Conservation (phyloP, 2,113 vertebrate genomes). For the Scopus umbretta region DNA sequence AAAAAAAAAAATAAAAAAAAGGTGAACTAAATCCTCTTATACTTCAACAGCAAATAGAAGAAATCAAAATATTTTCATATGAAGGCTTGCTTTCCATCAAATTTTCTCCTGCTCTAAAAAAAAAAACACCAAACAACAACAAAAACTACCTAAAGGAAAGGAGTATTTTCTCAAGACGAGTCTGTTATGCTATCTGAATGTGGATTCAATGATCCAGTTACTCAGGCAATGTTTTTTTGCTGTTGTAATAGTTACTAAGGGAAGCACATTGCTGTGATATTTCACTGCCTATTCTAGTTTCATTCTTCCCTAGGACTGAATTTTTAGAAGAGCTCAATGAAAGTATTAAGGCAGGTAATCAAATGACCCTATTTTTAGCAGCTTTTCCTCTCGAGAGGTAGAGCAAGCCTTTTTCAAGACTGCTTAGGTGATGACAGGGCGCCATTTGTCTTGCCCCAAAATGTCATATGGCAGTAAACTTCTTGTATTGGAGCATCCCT, state of each 20-base stretch:
- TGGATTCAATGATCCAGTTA: not conserved
- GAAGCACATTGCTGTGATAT: not conserved
- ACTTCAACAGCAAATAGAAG: not conserved
- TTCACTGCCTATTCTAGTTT: not conserved
- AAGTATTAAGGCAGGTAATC: not conserved
- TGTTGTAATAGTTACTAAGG: not conserved
- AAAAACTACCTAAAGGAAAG: not conserved
- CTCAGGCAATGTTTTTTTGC: not conserved
- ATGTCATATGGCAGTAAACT: not conserved
- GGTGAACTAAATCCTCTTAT: not conserved
- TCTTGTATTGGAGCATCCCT: too few relatives aligned
- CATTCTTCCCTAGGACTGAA: not conserved
- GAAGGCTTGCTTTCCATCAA: not conserved
- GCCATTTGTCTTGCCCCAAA: not conserved
- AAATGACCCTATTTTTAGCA: not conserved
- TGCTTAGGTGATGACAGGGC: not conserved
- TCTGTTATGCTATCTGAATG: not conserved
- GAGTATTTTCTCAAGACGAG: not conserved
- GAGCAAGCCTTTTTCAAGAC: not conserved
- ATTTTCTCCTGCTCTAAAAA: not conserved
- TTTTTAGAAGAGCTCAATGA: not conserved
- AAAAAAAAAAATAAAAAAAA: not conserved
- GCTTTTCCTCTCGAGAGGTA: not conserved
- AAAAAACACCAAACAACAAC: not conserved
- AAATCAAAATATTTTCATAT: not conserved